Percentiles rank a stretch among this genome's conserved stretches.
Conservation (phyloP, 2,113 vertebrate species). For the Atractosteus spatula region DNA sequence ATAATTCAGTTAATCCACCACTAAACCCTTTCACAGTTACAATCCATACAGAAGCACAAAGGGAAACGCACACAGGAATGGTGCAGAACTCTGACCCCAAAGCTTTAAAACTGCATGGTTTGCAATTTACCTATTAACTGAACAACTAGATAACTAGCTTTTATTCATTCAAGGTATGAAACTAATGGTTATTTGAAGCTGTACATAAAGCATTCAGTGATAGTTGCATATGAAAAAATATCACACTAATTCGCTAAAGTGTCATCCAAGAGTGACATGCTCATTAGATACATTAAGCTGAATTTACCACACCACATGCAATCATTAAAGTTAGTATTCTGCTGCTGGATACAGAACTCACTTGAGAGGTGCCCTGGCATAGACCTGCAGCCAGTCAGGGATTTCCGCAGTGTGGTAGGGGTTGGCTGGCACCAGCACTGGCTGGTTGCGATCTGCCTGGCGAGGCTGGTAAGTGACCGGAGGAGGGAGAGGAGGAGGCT, state of each 20-base stretch:
- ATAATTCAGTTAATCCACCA: background rate
- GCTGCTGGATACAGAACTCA: conserved; percentile 50
- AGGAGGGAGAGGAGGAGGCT: conserved; percentile 79
- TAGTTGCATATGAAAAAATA: too few species aligned
- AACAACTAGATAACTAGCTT: background rate
- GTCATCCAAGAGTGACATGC: too few species aligned
- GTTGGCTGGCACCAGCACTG: conserved; percentile 93
- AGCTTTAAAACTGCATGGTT: background rate
- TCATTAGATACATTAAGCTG: too few species aligned
- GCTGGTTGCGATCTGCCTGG: conserved; percentile 79
- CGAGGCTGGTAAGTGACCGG: conserved; percentile 88
- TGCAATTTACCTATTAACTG: background rate
- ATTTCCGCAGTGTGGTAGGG: conserved; percentile 95
- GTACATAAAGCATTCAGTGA: background rate
- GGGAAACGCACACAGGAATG: background rate
- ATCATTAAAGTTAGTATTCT: too few species aligned
- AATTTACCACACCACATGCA: too few species aligned
- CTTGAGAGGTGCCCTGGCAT: conserved; percentile 94
- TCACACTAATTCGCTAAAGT: too few species aligned
- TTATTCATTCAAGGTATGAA: too few species aligned
- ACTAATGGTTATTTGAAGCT: too few species aligned
- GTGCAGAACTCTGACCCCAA: background rate
- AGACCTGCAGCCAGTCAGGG: conserved; percentile 97
- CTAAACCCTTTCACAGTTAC: background rate
- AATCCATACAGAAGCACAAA: background rate